Evolutionary conservation across 2,797 vertebrate species (phyloP).

Genomic region (Sandelia bainsii): DNA sequence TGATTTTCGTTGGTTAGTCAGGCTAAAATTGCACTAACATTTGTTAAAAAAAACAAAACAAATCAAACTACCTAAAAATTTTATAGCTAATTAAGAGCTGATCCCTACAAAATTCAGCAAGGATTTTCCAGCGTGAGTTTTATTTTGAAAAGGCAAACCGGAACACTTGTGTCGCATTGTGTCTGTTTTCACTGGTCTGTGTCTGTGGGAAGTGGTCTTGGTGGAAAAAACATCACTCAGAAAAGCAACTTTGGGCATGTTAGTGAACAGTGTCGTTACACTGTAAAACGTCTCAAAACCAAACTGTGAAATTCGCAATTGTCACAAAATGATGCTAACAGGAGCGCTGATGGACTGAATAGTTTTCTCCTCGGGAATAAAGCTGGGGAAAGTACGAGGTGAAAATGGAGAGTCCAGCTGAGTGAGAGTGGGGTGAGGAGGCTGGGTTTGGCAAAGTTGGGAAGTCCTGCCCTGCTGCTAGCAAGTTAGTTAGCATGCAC

Average conservation of each 20-base stretch:
- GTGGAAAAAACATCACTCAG: constrained; percentile 76
- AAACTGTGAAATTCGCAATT: background rate
- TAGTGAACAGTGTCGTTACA: background rate
- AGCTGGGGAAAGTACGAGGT: constrained; percentile 70
- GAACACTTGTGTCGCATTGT: background rate
- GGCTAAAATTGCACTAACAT: too few relatives aligned
- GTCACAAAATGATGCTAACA: background rate
- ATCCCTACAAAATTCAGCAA: too few relatives aligned
- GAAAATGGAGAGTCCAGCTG: constrained; percentile 85
- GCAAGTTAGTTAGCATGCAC: constrained; percentile 67
- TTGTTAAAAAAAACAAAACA: too few relatives aligned
- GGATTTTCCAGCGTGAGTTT: constrained; percentile 13
- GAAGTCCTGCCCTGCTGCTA: constrained; percentile 79
- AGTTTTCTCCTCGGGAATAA: constrained; percentile 54
- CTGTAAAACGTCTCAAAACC: background rate
- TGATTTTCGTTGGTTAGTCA: too few relatives aligned
- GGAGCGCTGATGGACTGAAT: background rate
- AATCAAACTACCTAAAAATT: too few relatives aligned
- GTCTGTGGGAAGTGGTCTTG: constrained; percentile 72
- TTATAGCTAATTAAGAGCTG: too few relatives aligned
- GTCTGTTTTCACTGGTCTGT: background rate
- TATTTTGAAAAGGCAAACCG: constrained; percentile 59
- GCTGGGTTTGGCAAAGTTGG: constrained; percentile 76
- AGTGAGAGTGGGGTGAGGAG: constrained; percentile 85
- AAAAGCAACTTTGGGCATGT: constrained; percentile 44